Percentiles rank a stretch among this genome's conserved stretches.
phyloP scores from a whole-genome alignment of 2,888 invertebrate genomes.

The Acleris cristana region DNA sequence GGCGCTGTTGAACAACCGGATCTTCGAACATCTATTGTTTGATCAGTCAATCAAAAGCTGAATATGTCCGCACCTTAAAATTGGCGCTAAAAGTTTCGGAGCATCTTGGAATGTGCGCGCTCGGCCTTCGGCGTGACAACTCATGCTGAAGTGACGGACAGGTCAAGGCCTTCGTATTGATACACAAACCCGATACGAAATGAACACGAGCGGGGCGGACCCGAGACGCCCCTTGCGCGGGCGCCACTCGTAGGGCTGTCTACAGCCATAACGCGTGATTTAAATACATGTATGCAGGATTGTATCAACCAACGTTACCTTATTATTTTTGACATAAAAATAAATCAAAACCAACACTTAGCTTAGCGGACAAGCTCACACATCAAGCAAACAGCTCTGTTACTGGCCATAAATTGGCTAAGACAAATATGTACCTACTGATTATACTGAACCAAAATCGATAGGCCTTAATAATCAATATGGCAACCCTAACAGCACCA shows the following conservation, averaged over 20 bases:
- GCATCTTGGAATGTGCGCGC: conserved; percentile 26
- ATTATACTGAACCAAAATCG: too few relatives aligned
- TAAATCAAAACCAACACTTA: background rate
- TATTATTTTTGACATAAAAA: background rate
- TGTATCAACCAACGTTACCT: background rate
- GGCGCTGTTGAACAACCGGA: conserved; percentile 23
- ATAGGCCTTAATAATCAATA: background rate
- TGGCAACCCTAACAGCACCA: conserved; percentile 46
- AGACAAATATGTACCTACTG: too few relatives aligned
- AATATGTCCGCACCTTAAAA: conserved; percentile 13
- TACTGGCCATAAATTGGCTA: too few relatives aligned
- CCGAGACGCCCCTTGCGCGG: conserved; percentile 27
- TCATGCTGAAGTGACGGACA: conserved; percentile 59
- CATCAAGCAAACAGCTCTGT: too few relatives aligned
- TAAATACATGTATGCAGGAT: background rate
- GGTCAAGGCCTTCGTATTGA: conserved; percentile 59
- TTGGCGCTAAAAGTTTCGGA: conserved; percentile 19
- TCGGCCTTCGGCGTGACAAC: conserved; percentile 45
- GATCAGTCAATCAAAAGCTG: conserved; percentile 7
- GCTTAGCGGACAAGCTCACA: too few relatives aligned
- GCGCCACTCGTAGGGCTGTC: conserved; percentile 39
- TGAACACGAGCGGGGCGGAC: conserved; percentile 50
- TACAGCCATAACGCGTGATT: conserved; percentile 5
- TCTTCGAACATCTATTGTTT: conserved; percentile 15
- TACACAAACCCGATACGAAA: conserved; percentile 38